Conservation (phyloP, 1,140 invertebrate species). For the Conus ventricosus region DNA sequence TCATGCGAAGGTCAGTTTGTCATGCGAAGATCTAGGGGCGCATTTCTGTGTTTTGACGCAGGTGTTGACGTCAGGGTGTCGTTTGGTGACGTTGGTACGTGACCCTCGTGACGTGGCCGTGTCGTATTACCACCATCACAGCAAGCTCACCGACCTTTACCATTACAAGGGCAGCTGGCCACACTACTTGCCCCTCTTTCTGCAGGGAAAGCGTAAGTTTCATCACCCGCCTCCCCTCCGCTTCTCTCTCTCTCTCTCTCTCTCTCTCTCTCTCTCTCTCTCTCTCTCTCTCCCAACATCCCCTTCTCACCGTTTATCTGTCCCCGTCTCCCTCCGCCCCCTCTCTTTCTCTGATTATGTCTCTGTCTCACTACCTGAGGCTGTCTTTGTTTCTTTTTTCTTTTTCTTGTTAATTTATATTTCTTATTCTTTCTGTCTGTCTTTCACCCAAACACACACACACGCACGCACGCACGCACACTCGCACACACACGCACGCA, state of each 20-base stretch:
- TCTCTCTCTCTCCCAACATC: neutral
- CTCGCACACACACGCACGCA: too few species aligned
- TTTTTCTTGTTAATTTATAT: too few species aligned
- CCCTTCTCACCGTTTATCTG: neutral
- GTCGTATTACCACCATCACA: slow-evolving; percentile 57
- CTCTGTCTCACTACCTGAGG: neutral
- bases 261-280: neutral
- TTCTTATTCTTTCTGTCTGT: too few species aligned
- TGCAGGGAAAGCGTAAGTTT: slow-evolving; percentile 48
- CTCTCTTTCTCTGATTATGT: neutral
- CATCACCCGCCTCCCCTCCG: too few species aligned
- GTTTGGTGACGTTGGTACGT: slow-evolving; percentile 17
- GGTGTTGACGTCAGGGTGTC: neutral
- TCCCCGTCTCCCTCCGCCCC: neutral
- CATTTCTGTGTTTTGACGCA: too few species aligned
- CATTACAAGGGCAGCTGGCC: slow-evolving; percentile 53
- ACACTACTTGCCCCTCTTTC: slow-evolving; percentile 45
- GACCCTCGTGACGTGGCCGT: slow-evolving; percentile 59
- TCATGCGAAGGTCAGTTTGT: too few species aligned
- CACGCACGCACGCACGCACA: too few species aligned
- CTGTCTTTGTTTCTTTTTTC: too few species aligned
- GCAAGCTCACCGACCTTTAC: slow-evolving; percentile 44
- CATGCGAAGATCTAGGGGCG: too few species aligned
- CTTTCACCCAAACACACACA: too few species aligned
- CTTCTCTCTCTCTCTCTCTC: neutral